Evolutionary conservation across 2,888 invertebrate species (phyloP).

Genomic region (Didymodactylos carnosus): DNA sequence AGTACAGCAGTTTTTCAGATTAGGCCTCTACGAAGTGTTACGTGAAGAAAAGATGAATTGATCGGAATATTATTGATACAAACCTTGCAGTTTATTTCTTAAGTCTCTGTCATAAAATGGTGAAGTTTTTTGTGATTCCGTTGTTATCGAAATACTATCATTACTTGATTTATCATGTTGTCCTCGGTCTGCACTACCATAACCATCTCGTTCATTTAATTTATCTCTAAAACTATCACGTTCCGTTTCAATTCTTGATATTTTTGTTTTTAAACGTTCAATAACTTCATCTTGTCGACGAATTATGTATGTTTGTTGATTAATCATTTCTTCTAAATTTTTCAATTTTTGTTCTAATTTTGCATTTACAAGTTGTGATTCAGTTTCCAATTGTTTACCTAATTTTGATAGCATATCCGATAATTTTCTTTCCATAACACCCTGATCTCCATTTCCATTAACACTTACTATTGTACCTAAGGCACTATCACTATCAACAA

Average conservation of each 20-base stretch:
- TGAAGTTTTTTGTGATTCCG: not conserved
- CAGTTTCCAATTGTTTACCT: not conserved
- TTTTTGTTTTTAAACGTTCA: not conserved
- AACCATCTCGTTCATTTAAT: not conserved
- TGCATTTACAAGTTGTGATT: not conserved
- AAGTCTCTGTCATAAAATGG: too few relatives aligned
- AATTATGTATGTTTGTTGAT: not conserved
- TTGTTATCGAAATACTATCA: not conserved
- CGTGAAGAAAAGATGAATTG: too few relatives aligned
- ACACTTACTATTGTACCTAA: not conserved
- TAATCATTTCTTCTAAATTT: not conserved
- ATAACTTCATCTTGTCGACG: not conserved
- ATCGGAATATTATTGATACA: too few relatives aligned
- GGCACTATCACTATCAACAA: not conserved
- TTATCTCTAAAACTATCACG: not conserved
- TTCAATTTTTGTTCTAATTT: not conserved
- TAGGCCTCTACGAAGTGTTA: too few relatives aligned
- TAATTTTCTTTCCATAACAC: not conserved
- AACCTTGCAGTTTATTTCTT: too few relatives aligned
- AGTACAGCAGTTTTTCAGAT: too few relatives aligned
- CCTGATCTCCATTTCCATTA: not conserved
- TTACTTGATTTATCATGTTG: not conserved
- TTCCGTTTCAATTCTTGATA: not conserved
- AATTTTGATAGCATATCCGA: not conserved
- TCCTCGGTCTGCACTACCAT: not conserved